These are phyloP conservation scores for Rhysida immarginata DNA, from an alignment of 1,140 invertebrate species.

Conservation along the genomic window DNA sequence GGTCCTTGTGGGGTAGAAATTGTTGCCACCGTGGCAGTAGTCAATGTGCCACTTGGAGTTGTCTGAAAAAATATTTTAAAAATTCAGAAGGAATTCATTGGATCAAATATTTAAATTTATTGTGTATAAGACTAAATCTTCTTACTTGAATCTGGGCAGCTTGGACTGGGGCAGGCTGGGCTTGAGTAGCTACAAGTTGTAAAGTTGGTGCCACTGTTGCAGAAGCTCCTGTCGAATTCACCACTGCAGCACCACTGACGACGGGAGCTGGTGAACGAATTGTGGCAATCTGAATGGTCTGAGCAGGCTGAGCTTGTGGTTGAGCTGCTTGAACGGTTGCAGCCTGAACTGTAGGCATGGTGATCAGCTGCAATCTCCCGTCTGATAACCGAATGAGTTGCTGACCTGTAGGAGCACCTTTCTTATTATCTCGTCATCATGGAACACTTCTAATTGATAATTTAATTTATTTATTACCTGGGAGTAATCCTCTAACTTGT, in stretches of 20 bases:
- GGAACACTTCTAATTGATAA: too few relatives aligned
- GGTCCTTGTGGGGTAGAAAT: conserved; percentile 11
- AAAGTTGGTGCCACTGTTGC: conserved; percentile 15
- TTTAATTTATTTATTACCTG: too few relatives aligned
- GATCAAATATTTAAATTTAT: too few relatives aligned
- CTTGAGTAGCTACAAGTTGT: conserved; percentile 17
- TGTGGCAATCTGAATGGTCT: conserved; percentile 12
- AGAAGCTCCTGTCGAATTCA: conserved; percentile 5
- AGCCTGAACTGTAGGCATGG: conserved; percentile 31
- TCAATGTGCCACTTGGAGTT: not conserved
- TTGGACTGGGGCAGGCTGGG: conserved; percentile 12
- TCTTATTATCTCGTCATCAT: too few relatives aligned
- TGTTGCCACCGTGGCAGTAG: conserved; percentile 13
- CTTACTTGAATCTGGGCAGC: conserved; percentile 9
- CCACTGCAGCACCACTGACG: conserved; percentile 8
- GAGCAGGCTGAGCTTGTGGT: conserved; percentile 11
- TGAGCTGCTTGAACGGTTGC: conserved; percentile 22
- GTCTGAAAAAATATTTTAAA: not conserved
- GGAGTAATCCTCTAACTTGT: conserved; percentile 74
- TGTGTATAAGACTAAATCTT: too few relatives aligned
- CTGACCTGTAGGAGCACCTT: conserved; percentile 58
- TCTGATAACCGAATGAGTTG: conserved; percentile 83
- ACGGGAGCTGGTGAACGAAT: conserved; percentile 13
- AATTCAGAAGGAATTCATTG: too few relatives aligned
- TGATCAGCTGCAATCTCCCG: conserved; percentile 77